Conservation (phyloP, 1,140 invertebrate genomes). For the Drosophila parabipectinata region DNA sequence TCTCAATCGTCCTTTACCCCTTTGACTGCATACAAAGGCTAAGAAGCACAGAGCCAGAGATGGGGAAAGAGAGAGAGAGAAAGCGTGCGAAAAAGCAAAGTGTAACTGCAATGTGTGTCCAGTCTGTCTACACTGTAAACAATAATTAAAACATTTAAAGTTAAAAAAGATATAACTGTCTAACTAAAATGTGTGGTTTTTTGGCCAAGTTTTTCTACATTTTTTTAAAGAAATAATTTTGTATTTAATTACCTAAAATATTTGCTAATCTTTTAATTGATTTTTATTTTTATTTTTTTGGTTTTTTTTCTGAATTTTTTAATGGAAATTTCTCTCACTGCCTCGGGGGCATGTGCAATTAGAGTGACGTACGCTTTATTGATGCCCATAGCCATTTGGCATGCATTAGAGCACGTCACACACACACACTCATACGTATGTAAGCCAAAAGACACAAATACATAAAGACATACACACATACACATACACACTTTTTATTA, state of each 20-base stretch:
- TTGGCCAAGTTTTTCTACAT: not conserved
- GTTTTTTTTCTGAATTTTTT: too few species aligned
- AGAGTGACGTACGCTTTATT: slow-evolving; percentile 80
- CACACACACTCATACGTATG: not conserved
- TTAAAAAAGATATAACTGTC: too few species aligned
- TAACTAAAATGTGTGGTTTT: too few species aligned
- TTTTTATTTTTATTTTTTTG: not conserved
- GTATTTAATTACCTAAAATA: not conserved
- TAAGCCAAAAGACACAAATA: slow-evolving; percentile 1
- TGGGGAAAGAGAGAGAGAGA: not conserved
- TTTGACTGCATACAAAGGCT: slow-evolving; percentile 68
- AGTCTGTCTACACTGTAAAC: slow-evolving; percentile 25
- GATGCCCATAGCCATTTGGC: slow-evolving; percentile 75
- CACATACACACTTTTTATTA: not conserved
- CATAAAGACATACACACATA: slow-evolving; percentile 15
- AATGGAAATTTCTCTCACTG: slow-evolving; percentile 7
- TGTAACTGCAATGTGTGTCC: slow-evolving; percentile 66
- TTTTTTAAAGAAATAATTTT: too few species aligned
- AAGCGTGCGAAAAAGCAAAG: slow-evolving; percentile 68
- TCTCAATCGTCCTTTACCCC: slow-evolving; percentile 19
- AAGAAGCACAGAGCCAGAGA: not conserved
- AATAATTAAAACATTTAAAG: too few species aligned
- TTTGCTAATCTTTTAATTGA: not conserved
- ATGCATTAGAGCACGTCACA: slow-evolving; percentile 67
- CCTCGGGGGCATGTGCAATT: slow-evolving; percentile 57